Conservation (phyloP, 2,797 vertebrate species). For the Phrynocephalus vlangalii region DNA sequence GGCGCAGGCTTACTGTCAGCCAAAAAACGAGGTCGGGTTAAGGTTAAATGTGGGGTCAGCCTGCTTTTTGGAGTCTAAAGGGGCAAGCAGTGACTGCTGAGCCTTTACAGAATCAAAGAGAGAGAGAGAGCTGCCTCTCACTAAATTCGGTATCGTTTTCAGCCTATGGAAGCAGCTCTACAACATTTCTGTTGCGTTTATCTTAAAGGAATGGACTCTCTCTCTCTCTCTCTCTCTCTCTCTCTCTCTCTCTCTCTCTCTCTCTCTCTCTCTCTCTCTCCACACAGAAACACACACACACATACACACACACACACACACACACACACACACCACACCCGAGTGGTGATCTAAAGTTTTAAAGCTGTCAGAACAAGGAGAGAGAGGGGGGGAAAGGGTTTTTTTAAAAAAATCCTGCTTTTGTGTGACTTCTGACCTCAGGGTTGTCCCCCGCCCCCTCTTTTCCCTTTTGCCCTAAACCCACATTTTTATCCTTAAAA, state of each 20-base stretch:
- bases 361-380: slow-evolving; percentile 9
- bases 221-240: no score
- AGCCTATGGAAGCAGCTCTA: slow-evolving; percentile 58
- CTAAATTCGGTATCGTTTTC: slow-evolving; percentile 64
- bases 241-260: no score
- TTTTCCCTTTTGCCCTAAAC: background rate
- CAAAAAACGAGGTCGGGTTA: slow-evolving; percentile 66
- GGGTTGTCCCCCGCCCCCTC: background rate
- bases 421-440: slow-evolving; percentile 18
- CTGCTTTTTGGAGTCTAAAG: slow-evolving; percentile 68
- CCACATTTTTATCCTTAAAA: slow-evolving; percentile 16
- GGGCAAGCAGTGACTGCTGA: slow-evolving; percentile 69
- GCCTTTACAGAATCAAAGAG: slow-evolving; percentile 60
- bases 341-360: slow-evolving; percentile 42
- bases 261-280: no score
- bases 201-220: slow-evolving; percentile 40
- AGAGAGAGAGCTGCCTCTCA: slow-evolving; percentile 55
- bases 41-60: slow-evolving; percentile 68
- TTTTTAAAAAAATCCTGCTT: slow-evolving; percentile 41
- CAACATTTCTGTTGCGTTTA: slow-evolving; percentile 40
- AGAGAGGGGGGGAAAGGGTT: background rate
- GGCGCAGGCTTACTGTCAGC: slow-evolving; percentile 53
- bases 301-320: no score
- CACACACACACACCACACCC: no score
- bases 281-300: no score